Base-by-base conservation (phyloP, 2,888 invertebrate species). In the Leucoptera coffeella region DNA sequence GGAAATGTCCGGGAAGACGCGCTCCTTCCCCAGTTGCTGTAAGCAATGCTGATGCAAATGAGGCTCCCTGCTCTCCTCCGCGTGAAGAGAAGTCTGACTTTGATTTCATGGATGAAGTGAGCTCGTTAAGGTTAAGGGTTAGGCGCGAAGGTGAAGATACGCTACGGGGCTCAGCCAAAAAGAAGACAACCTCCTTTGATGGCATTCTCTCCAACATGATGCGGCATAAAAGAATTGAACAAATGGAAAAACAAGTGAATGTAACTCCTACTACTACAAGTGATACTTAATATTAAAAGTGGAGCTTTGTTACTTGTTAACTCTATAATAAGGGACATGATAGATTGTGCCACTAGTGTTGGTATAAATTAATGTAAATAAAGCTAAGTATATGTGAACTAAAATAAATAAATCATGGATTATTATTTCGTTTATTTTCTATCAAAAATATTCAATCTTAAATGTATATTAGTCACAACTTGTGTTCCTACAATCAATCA, bases 141-240 rank as follows among this genome's bases (percentile, higher is more conserved):
- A 73, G 88, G 1, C 75, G 81, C 38, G 81, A 80, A 38, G 80
- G 80, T 0, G 84, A 82, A 35, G 81, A 80, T 23, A 82, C 82
- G 0, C 74, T 85, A 2, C 79, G 87, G 43, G 85, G 84, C 1
- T 87, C 88, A 26, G 87, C 87, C 0, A 89, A 90, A 51, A 92
- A 91, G 58, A 88, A 89, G 50, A 90, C 90, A 0, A 90, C 92
- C 0, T 86, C 86, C 20, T 82, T 93, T 47, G 90, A 91, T 45
- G 90, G 89, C 4, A 88, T 92, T 25, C 64, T 93, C 29, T 86
- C 86, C 14, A 90, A 90, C 30, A 82, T 91, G 74, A 79, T 86
- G 32, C 75, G 87, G 32, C 87, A 89, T 43, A 78, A 82, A 38
- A 73, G 80, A 37, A 65, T 82, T 37, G 80, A 82, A 30, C 77